Evolutionary conservation across 2,113 vertebrate species (phyloP).

Genomic region (Cryptomyrus ogoouensis): DNA sequence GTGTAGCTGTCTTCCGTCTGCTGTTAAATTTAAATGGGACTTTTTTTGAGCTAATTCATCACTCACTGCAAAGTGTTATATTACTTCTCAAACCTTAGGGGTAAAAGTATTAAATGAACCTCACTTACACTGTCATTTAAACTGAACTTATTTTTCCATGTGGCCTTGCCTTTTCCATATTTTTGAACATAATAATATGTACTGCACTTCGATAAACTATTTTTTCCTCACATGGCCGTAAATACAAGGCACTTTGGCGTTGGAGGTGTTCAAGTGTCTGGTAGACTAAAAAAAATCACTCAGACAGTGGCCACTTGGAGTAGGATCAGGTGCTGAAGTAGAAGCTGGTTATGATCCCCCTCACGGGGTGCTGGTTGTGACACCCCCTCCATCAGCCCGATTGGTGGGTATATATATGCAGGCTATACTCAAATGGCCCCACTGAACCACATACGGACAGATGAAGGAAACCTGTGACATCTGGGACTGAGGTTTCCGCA

Average conservation of each 20-base stretch:
- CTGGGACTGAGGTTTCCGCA: background rate
- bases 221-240: background rate
- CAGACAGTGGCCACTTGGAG: too few species aligned
- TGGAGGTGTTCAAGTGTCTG: background rate
- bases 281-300: background rate
- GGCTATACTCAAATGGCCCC: background rate
- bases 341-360: background rate
- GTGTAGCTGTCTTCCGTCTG: background rate
- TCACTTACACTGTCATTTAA: background rate
- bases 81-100: background rate
- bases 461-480: background rate
- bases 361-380: too few species aligned
- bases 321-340: background rate
- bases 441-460: background rate
- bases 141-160: background rate
- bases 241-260: background rate
- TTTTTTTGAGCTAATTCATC: background rate
- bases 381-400: too few species aligned
- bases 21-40: background rate
- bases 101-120: background rate
- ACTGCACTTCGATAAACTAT: too few species aligned
- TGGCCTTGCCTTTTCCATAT: background rate
- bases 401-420: too few species aligned
- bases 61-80: background rate
- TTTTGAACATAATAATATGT: background rate